Conservation (phyloP, 2,888 invertebrate genomes). For the Eristalis pertinax region DNA sequence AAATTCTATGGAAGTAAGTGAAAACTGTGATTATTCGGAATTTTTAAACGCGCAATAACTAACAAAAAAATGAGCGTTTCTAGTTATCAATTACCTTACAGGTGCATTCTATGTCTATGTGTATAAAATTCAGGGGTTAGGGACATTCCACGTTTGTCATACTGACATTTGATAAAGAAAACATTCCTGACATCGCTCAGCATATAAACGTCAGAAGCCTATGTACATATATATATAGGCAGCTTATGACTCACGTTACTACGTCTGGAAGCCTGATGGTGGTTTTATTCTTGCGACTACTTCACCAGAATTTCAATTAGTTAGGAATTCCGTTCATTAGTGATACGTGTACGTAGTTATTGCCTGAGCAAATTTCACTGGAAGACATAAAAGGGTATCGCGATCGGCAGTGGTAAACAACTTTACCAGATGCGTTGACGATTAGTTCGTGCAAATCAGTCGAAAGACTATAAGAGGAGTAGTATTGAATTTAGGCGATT, state of each 20-base stretch:
- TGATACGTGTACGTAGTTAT: background rate
- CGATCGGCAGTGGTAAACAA: background rate
- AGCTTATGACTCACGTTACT: background rate
- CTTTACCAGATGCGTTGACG: background rate
- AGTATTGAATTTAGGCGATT: background rate
- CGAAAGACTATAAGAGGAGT: background rate
- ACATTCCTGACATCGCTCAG: background rate
- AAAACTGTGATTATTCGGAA: background rate
- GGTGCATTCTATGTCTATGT: background rate
- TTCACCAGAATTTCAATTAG: background rate
- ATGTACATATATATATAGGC: background rate
- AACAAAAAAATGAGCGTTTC: too few relatives aligned
- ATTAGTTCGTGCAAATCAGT: background rate
- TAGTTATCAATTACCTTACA: too few relatives aligned
- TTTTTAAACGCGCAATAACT: background rate
- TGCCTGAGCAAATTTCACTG: background rate
- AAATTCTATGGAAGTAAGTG: conserved; percentile 92
- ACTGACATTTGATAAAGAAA: background rate
- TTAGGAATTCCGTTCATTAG: background rate
- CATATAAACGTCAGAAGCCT: background rate
- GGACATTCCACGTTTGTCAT: background rate
- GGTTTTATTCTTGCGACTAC: background rate
- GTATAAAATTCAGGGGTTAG: background rate
- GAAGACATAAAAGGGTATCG: background rate
- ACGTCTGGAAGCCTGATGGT: background rate